Evolutionary conservation across 2,113 vertebrate species (phyloP).

Genomic region (Pao palembangensis): DNA sequence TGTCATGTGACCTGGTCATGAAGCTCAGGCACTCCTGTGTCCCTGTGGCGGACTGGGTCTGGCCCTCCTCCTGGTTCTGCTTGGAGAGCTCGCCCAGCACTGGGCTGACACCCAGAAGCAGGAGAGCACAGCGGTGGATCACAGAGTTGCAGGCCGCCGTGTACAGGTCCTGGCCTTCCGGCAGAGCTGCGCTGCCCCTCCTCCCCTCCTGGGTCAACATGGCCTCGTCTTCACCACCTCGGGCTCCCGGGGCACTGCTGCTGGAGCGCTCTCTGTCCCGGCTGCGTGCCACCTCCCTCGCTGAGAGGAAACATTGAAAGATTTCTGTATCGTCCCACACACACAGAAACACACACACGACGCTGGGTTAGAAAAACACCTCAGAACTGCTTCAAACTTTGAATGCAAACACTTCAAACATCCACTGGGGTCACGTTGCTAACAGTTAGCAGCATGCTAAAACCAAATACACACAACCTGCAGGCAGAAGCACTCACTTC

Average conservation of each 20-base stretch:
- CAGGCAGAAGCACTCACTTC: slow-evolving; percentile 81
- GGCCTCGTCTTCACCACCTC: slow-evolving; percentile 74
- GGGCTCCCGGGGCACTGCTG: slow-evolving; percentile 60
- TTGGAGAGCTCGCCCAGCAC: slow-evolving; percentile 82
- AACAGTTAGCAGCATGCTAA: background rate
- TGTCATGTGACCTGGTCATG: slow-evolving; percentile 86
- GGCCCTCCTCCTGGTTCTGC: slow-evolving; percentile 80
- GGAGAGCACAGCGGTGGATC: slow-evolving; percentile 92
- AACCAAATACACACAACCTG: background rate
- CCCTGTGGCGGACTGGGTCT: slow-evolving; percentile 64
- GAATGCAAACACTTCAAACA: too few relatives aligned
- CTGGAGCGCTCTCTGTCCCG: slow-evolving; percentile 86
- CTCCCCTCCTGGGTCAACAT: slow-evolving; percentile 80
- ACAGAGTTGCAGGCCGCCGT: slow-evolving; percentile 95
- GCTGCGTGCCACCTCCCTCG: slow-evolving; percentile 90
- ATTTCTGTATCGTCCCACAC: slow-evolving; percentile 89
- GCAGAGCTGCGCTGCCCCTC: slow-evolving; percentile 81
- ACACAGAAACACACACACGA: slow-evolving; percentile 40
- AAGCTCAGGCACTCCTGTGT: slow-evolving; percentile 81
- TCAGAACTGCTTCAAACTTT: background rate
- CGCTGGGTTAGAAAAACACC: slow-evolving; percentile 41
- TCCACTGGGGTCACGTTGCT: background rate
- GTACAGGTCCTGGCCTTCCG: slow-evolving; percentile 92
- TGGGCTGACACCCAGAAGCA: slow-evolving; percentile 89
- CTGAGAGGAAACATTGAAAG: slow-evolving; percentile 99